These are phyloP conservation scores for Emydocephalus ijimae DNA, from an alignment of 2,113 vertebrate genomes.

Conservation along the genomic window DNA sequence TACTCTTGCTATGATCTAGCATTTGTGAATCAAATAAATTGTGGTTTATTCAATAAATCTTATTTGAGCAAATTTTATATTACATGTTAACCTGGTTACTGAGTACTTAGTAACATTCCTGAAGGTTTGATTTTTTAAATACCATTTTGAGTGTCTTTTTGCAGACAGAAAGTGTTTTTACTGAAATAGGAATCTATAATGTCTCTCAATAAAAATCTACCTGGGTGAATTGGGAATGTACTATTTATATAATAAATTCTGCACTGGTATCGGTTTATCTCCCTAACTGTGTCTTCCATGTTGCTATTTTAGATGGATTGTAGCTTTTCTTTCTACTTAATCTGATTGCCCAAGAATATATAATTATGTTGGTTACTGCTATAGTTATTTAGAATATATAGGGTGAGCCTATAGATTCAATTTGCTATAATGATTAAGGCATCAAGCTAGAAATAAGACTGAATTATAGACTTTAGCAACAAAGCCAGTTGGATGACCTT, in stretches of 20 bases:
- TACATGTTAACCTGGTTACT: background rate
- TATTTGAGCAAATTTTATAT: background rate
- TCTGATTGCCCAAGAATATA: background rate
- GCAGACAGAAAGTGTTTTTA: background rate
- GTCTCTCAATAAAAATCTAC: background rate
- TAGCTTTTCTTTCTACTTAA: background rate
- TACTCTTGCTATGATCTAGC: background rate
- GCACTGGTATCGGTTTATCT: too few species aligned
- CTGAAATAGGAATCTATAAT: background rate
- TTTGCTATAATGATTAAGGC: background rate
- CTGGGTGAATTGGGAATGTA: background rate
- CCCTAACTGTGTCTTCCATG: background rate
- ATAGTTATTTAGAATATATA: background rate
- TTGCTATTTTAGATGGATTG: background rate
- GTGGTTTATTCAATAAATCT: background rate
- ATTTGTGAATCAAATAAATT: background rate
- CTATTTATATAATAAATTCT: background rate
- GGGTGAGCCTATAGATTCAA: background rate
- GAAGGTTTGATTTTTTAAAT: background rate
- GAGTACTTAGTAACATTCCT: background rate
- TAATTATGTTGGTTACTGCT: too few species aligned
- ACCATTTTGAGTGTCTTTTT: background rate
- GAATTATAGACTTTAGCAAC: background rate
- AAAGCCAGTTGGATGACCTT: background rate
- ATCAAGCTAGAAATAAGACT: background rate